Base-by-base conservation (phyloP, 1,140 invertebrate species). In the Olivierus martensii region DNA sequence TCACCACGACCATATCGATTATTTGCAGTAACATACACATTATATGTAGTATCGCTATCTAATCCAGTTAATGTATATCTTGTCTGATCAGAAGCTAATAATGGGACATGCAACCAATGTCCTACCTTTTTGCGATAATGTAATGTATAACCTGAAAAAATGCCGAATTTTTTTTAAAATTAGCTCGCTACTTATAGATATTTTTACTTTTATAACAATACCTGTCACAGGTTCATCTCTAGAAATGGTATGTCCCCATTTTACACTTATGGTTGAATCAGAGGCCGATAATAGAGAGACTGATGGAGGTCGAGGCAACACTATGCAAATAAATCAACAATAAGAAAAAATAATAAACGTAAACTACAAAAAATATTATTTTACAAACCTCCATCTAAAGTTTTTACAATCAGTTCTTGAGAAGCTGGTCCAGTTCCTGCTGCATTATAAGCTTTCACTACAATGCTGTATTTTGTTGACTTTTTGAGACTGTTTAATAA, bases 391-490 rank as follows among this genome's bases (percentile, higher is more conserved):
- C 57, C 62, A 53, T 60, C 62, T 4, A 61, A 51, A 3, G 63
- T 65, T 39, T 57, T 55, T 7, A 57, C 56, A 1, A 56, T 21
- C 2, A 65, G 47, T 17, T 60, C 59, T 43, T 63, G 59, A 11
- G 63, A 65, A 18, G 51, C 35, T 4, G 63, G 63, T 11, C 63
- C 63, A 34, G 47, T 53, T 11, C 63, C 63, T 10, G 53, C 59
- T 35, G 53, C 58, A 28, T 65, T 65, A 35, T 57, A 61, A 15
- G 63, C 63, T 46, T 64, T 60, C 0, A 65, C 59, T 2, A 61
- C 43, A 15, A 65, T 53, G 12, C 48, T 53, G 51, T 65, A 66
- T 18, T 49, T 47, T 21, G 59, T 57, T 12, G 55, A 63, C 45
- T 60, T 60, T 1, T 45, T 47, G 3, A 66, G 42, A 28, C 50